These are phyloP conservation scores for Delphinus delphis DNA, from an alignment of 2,113 vertebrate species.

Conservation along the genomic window DNA sequence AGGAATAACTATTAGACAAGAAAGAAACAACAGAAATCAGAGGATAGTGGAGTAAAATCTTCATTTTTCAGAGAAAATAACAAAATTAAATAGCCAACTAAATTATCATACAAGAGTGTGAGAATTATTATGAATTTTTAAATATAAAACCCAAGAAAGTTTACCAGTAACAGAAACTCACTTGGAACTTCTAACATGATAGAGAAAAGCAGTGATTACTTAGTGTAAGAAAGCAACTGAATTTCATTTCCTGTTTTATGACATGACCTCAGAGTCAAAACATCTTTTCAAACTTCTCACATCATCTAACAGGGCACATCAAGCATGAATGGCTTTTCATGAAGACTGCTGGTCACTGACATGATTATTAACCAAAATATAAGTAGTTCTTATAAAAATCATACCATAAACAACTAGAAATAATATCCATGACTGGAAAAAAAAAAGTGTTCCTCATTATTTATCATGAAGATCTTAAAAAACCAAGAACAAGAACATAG, in stretches of 20 bases:
- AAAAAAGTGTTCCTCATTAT: background rate
- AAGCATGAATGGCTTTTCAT: background rate
- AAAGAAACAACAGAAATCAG: background rate
- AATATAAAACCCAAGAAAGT: background rate
- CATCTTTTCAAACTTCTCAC: background rate
- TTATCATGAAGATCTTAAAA: background rate
- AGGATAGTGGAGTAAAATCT: background rate
- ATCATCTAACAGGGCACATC: background rate
- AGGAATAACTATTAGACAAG: background rate
- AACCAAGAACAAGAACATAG: background rate
- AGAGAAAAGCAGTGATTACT: background rate
- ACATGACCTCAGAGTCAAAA: background rate
- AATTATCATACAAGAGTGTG: background rate
- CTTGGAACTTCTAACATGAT: background rate
- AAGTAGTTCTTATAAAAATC: background rate
- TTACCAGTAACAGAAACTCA: background rate
- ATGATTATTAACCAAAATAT: slow-evolving; percentile 35
- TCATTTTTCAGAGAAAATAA: background rate
- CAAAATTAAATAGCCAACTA: background rate
- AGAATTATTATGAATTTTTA: background rate
- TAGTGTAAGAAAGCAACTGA: background rate
- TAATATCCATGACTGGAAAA: background rate
- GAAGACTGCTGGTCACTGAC: background rate
- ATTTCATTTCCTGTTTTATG: background rate
- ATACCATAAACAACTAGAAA: background rate